These are phyloP conservation scores for Danio choprae DNA, from an alignment of 2,797 vertebrate genomes.

Conservation along the genomic window DNA sequence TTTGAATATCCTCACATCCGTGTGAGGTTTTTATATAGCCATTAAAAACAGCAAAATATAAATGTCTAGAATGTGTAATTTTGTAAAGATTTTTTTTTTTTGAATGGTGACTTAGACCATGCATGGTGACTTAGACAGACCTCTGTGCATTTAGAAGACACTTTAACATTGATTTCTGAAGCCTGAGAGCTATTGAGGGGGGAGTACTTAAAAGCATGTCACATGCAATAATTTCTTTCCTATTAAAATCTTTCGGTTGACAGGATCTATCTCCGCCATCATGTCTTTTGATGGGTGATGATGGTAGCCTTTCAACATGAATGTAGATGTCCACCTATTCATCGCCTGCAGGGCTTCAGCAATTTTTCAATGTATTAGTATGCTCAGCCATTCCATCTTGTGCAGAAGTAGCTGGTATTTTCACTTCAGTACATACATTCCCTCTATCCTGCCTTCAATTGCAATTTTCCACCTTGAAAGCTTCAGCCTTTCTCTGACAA, in stretches of 20 bases:
- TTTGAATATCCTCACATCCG: background rate
- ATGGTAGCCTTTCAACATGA: conserved; percentile 28
- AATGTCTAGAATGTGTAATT: background rate
- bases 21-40: background rate
- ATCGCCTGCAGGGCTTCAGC: conserved; percentile 7
- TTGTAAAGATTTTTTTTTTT: background rate
- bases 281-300: background rate
- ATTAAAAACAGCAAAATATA: conserved; percentile 5
- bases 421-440: background rate
- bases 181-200: background rate
- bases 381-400: background rate
- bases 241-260: conserved; percentile 13
- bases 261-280: conserved; percentile 11
- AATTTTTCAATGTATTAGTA: conserved; percentile 1
- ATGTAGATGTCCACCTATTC: conserved; percentile 29
- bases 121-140: background rate
- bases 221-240: conserved; percentile 31
- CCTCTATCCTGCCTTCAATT: background rate
- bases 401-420: background rate
- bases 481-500: background rate
- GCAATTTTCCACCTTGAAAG: conserved; percentile 7
- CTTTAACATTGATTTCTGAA: conserved; percentile 13
- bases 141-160: background rate
- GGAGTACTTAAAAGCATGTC: background rate
- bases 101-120: background rate